phyloP scores from a whole-genome alignment of 2,888 invertebrate genomes.

The Mesoligia furuncula region DNA sequence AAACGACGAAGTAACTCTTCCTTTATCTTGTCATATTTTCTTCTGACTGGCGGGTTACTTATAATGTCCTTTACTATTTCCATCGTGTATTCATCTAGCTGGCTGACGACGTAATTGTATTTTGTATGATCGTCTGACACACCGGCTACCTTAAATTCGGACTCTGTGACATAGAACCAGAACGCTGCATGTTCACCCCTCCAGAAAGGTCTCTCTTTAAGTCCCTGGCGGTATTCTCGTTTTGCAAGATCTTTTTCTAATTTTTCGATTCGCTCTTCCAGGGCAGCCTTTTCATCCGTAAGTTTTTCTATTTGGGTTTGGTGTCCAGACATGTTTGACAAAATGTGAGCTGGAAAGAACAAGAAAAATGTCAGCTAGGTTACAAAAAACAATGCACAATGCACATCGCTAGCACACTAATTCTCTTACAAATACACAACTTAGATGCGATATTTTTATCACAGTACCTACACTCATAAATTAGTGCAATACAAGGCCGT shows the following conservation, averaged over 20 bases:
- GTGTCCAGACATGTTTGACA: constrained; percentile 8
- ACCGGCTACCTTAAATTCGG: constrained; percentile 29
- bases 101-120: constrained; percentile 41
- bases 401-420: too few species aligned
- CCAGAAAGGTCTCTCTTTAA: constrained; percentile 28
- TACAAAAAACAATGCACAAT: not conserved
- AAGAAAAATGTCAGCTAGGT: not conserved
- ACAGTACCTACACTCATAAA: not conserved
- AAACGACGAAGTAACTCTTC: constrained; percentile 33
- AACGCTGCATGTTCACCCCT: not conserved
- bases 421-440: not conserved
- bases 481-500: not conserved
- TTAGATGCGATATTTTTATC: not conserved
- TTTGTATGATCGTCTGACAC: constrained; percentile 29
- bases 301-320: constrained; percentile 18
- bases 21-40: constrained; percentile 29
- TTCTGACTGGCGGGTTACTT: constrained; percentile 11
- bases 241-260: constrained; percentile 2
- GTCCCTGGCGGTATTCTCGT: constrained; percentile 20
- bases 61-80: constrained; percentile 31
- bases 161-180: constrained; percentile 30
- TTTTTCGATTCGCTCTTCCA: not conserved
- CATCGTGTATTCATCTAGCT: constrained; percentile 26
- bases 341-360: constrained; percentile 11
- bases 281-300: not conserved